Evolutionary conservation across 2,888 invertebrate species (phyloP), one percentile per base, ranked within the genome.

Genomic region (Lithosia quadra): DNA sequence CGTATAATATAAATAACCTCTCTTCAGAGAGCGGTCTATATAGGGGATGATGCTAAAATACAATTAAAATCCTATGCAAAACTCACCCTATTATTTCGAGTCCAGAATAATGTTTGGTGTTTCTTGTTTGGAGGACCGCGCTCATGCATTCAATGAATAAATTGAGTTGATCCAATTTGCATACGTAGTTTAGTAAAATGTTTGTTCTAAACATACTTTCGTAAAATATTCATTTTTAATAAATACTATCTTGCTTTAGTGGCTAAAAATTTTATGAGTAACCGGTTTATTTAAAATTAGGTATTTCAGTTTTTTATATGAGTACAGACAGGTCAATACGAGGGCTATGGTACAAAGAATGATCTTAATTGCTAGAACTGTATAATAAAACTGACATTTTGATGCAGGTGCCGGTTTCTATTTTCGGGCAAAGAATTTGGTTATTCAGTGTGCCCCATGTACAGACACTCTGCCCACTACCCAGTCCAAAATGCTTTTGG

Each of bases 101-200:
- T 67, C 66, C 70, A 68, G 73, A 78, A 79, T 78, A 83, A 80
- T 75, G 76, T 79, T 81, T 77, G 77, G 74, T 60, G 71, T 78
- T 72, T 77, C 74, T 75, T 77, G 71, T 74, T 73, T 71, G 69
- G 68, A 75, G 71, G 75, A 70, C 65, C 69, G 65, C 68, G 74
- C 72, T 74, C 76, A 73, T 81, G 77, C 78, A 76, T 82, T 74
- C 81, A 79, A 84, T 86, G 85, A 86, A 86, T 88, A 85, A 87
- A 85, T 87, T 85, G 77, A 72, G 69, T 59, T 69, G 73, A 73
- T 70, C 67, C 72, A 76, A 80, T 80, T 80, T 75, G 72, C 77
- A 75, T 78, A 74, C 67, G 49, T 49, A n/a, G 49, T 49, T 81
- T 73, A 73, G 69, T 36, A 66, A 72, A 82, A 73, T 71, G 71